Evolutionary conservation across 92 coral and sea anemone species (phyloP), one percentile per base, ranked within the genome.

Genomic region (Umimayanthus kanabou): DNA sequence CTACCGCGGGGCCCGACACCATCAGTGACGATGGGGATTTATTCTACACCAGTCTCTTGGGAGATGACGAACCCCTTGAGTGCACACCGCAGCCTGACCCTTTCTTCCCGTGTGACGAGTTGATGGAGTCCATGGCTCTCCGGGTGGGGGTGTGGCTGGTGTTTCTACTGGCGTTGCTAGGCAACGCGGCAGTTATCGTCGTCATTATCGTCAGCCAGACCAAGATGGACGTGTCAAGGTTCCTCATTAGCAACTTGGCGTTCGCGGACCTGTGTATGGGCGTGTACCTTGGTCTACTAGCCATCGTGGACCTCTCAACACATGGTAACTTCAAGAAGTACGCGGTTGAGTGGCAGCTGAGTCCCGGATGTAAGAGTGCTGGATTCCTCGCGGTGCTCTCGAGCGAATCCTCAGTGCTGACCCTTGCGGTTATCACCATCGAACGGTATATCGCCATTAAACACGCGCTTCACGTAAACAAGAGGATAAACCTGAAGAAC

Each of bases 181-280:
- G 99, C 76, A 97, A 97, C 91, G 99, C 96, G 0, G 92, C 88
- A 0, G 99, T 97, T 9, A 92, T 97, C 66, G 88, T 93, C 37
- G 94, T 97, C n/a, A 97, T 92, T n/a, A 76, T 95, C 15, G 89
- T 93, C 7, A 94, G 97, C 20, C 91, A 93, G 58, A 93, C 98
- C 26, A 94, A 94, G 40, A 90, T 95, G 79, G 99, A 97, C 88
- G 99, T 97, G 5, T 93, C 99, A 6, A 87, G 98, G 25, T 97
- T 97, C 49, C 85, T 97, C 47, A 97, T 97, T 72, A 92, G 96
- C 22, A 97, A 97, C 53, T 79, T 97, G 20, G 99, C 99, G 9
- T 88, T 95, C 57, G 99, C 99, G 8, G 99, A 97, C 82, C 87
- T 97, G 20, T 97, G 98, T 37, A 95, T 97, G 99, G 99, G 99